Conservation (phyloP, 2,888 invertebrate genomes). For the Caenorhabditis macrosperma region DNA sequence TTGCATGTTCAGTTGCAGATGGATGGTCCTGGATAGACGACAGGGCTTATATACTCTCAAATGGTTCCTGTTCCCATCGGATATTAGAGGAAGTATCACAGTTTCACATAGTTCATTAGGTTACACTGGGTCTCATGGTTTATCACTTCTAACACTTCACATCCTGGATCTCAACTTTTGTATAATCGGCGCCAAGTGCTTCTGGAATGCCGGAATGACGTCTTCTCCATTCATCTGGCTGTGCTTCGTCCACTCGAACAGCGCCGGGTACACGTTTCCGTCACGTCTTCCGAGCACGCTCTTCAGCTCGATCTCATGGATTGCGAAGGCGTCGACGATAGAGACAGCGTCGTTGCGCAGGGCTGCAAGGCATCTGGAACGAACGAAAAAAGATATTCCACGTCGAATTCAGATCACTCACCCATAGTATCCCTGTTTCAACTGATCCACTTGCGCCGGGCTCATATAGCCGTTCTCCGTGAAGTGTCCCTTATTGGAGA, state of each 20-base stretch:
- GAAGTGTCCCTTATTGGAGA: conserved; percentile 52
- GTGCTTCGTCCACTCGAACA: conserved; percentile 76
- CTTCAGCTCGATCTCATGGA: conserved; percentile 80
- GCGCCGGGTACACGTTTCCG: conserved; percentile 78
- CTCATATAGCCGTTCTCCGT: conserved; percentile 71
- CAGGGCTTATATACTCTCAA: not conserved
- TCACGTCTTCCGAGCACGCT: conserved; percentile 80
- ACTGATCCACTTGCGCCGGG: conserved; percentile 63
- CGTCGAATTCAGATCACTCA: not conserved
- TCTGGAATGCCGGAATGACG: conserved; percentile 48
- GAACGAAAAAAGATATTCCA: not conserved
- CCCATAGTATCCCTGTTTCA: conserved; percentile 64
- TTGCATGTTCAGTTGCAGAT: not conserved
- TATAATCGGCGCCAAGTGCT: conserved; percentile 52
- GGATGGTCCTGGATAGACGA: not conserved
- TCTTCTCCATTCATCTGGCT: conserved; percentile 54
- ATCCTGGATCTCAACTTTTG: conserved; percentile 18
- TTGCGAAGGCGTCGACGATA: conserved; percentile 92
- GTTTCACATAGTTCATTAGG: not conserved
- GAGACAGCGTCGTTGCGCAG: conserved; percentile 91
- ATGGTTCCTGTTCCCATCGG: not conserved
- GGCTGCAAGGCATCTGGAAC: conserved; percentile 82
- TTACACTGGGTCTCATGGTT: not conserved
- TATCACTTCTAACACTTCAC: not conserved
- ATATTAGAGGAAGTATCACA: not conserved